Evolutionary conservation across 2,888 invertebrate genomes (phyloP), one percentile per base, ranked within the genome.

Genomic region (Drosophila neotestacea): DNA sequence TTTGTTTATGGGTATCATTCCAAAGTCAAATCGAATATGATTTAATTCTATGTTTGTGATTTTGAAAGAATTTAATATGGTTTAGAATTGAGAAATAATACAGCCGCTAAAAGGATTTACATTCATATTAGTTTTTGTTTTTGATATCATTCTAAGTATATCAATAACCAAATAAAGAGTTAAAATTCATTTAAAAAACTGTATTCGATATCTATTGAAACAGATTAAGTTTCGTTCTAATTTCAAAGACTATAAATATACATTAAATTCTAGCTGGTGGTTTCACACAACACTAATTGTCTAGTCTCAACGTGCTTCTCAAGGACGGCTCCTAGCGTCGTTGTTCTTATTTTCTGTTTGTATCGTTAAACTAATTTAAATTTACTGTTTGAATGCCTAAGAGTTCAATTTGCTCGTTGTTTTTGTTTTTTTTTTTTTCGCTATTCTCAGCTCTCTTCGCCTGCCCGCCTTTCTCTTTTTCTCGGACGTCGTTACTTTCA

Each of bases 401-500:
- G 9, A 70, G 70, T 70, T 55, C 9, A 44, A 61, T 60, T 73
- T 68, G 30, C 16, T 32, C 22, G 11, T 27, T 16, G 16, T 1
- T 46, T 48, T n/a, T n/a, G n/a, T n/a, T n/a, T 32, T 36, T 42
- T 27, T 30, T 34, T 36, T 39, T 30, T 32, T 39, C 22, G 28
- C 7, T 7, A 10, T 39, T 10, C n/a, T 4, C 22, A 27, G 4
- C 2, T 7, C 36, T 38, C 10, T 1, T n/a, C n/a, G 4, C 16
- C 16, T 38, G 0, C 13, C 13, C 4, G 28, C 5, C 32, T 7
- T 30, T 41, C 32, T 34, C 22, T 4, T 16, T 22, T 34, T 34
- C 51, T 36, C 38, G 73, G 42, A 70, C 50, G 51, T 81, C 65
- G 78, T 64, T 81, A 74, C 65, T 64, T 80, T 84, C 81, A 81